Base-by-base conservation (phyloP, 37 sponge, comb jelly and placozoan genomes). In the Halichondria panicea region DNA sequence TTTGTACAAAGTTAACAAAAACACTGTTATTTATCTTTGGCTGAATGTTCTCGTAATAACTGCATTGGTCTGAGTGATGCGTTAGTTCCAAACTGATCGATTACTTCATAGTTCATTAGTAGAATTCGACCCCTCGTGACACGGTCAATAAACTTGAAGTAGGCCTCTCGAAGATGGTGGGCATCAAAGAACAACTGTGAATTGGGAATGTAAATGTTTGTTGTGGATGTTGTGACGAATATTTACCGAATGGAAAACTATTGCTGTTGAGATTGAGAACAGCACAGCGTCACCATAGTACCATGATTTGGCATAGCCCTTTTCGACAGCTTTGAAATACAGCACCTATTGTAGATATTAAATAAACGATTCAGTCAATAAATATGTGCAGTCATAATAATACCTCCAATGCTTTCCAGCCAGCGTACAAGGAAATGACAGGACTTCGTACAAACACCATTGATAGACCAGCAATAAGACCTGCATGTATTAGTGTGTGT, bases 391-490 rank as follows among this genome's bases (percentile, higher is more conserved):
- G 19, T 18, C 35, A 58, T 35, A 0, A 45, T 2, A 45, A 37
- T 24, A 88, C 89, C 67, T 88, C 83, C 12, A 88, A 21, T 18
- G 83, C 77, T 44, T 88, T 88, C 25, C 68, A 33, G 8, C 57
- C 50, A 4, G 61, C 73, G 58, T 88, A 88, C 33, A 88, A 53
- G n/a, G 89, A 63, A 2, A 88, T 41, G 27, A 74, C 3, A 19
- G 73, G 37, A 34, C 89, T 88, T 24, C 74, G 32, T 8, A 76
- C 39, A 31, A 77, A 43, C 7, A 31, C 4, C 89, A 88, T 82
- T 31, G 89, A 81, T 2, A 82, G 53, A 12, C 83, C 89, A 70
- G 89, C 89, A 36, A 88, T 35, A n/a, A 71, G 25, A 58, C 79
- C 89, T 46, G 15, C 25, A 0, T 74, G 34, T 36, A n/a, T n/a